Percentiles rank a stretch among this genome's conserved stretches.
Evolutionary conservation across 2,797 vertebrate species (phyloP).

Genomic region (Alcedo quadribrachys): DNA sequence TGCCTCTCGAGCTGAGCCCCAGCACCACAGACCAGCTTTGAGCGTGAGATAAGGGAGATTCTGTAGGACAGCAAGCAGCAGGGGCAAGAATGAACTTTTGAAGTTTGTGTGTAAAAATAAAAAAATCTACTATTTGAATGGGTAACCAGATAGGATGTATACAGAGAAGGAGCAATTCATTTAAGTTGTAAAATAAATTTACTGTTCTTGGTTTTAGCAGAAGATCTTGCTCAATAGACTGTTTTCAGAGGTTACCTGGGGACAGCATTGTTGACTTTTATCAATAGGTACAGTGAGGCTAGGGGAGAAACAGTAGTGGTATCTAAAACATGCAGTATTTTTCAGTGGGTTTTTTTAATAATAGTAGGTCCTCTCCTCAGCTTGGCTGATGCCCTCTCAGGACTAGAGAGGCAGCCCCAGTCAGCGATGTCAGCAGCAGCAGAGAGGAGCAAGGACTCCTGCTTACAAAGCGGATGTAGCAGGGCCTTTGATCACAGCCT

Average conservation of each 20-base stretch:
- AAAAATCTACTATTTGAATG: background rate
- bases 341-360: background rate
- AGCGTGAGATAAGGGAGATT: background rate
- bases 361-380: background rate
- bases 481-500: constrained; percentile 8
- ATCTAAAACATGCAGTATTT: background rate
- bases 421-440: background rate
- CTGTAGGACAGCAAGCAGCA: background rate
- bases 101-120: background rate
- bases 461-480: background rate
- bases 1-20: background rate
- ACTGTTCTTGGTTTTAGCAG: background rate
- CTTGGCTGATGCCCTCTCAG: background rate
- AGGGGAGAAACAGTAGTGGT: background rate
- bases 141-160: background rate
- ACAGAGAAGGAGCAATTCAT: background rate
- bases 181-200: background rate
- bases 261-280: background rate
- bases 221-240: background rate
- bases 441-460: background rate
- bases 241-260: background rate
- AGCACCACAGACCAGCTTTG: background rate
- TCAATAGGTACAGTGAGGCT: background rate
- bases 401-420: background rate
- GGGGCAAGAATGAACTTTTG: background rate